phyloP scores from a whole-genome alignment of 2,113 vertebrate species.

The Aplodontia rufa region DNA sequence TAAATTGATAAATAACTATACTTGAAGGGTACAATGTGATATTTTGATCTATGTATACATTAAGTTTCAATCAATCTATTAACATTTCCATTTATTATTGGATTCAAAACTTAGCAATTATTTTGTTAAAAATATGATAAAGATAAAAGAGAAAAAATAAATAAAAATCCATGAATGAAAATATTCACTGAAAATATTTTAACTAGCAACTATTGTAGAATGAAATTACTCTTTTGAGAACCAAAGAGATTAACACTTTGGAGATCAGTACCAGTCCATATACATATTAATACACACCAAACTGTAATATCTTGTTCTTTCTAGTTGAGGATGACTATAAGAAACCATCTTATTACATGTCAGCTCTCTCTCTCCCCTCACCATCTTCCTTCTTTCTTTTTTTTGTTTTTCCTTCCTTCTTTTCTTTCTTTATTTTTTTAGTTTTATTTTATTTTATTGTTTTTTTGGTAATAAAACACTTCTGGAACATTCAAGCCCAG shows the following conservation, averaged over 20 bases:
- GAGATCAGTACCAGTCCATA: background rate
- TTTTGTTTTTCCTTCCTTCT: background rate
- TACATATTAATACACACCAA: background rate
- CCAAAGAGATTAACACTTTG: background rate
- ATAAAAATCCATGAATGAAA: background rate
- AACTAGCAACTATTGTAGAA: background rate
- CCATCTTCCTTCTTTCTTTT: accelerated
- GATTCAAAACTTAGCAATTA: background rate
- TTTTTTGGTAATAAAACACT: conserved; percentile 16
- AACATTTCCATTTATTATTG: background rate
- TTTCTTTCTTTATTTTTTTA: background rate
- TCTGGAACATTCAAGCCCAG: background rate
- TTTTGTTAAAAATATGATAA: background rate
- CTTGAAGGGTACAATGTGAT: background rate
- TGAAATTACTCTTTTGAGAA: background rate
- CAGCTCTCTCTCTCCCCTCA: background rate
- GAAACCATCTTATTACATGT: background rate
- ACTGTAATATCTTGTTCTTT: background rate
- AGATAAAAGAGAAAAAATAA: background rate
- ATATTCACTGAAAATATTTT: background rate
- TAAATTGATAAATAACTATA: background rate
- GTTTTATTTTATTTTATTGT: background rate
- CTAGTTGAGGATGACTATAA: background rate
- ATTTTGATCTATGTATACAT: background rate
- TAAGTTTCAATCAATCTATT: background rate